Percentiles rank a stretch among this genome's conserved stretches.
These are phyloP conservation scores for Troides aeacus DNA, from an alignment of 2,888 invertebrate species.

Conservation along the genomic window DNA sequence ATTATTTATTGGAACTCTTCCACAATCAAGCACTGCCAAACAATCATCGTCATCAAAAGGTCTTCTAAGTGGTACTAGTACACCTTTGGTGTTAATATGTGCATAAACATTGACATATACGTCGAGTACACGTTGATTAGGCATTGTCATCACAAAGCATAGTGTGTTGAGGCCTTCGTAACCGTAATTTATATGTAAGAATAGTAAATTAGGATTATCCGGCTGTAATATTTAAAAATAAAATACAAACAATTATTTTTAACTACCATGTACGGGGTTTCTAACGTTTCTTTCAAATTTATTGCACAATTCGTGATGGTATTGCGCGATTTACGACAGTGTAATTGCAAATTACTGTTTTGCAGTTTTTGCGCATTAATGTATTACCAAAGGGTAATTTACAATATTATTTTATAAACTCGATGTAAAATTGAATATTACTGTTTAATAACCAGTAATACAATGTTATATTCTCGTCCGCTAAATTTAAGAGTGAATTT, in stretches of 20 bases:
- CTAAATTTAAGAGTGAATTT: no score
- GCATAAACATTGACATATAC: slow-evolving; percentile 57
- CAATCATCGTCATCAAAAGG: slow-evolving; percentile 45
- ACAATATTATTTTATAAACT: no score
- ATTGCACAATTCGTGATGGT: no score
- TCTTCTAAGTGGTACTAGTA: slow-evolving; percentile 59
- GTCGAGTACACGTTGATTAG: slow-evolving; percentile 58
- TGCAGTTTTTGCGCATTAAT: no score
- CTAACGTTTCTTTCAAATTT: no score
- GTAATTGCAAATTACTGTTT: no score
- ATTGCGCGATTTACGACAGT: no score
- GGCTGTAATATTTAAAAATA: slow-evolving; percentile 43
- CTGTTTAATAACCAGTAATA: no score
- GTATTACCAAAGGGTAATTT: no score
- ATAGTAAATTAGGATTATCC: slow-evolving; percentile 51
- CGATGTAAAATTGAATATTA: no score
- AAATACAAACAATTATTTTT: background rate
- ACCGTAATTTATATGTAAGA: slow-evolving; percentile 56
- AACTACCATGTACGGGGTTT: background rate
- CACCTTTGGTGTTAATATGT: slow-evolving; percentile 50
- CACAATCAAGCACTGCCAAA: slow-evolving; percentile 64
- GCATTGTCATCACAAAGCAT: slow-evolving; percentile 63
- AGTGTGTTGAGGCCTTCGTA: slow-evolving; percentile 55
- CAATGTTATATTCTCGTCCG: no score
- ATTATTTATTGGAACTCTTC: slow-evolving; percentile 72